phyloP scores from a whole-genome alignment of 2,888 invertebrate species.

The Raillietiella orientalis region DNA sequence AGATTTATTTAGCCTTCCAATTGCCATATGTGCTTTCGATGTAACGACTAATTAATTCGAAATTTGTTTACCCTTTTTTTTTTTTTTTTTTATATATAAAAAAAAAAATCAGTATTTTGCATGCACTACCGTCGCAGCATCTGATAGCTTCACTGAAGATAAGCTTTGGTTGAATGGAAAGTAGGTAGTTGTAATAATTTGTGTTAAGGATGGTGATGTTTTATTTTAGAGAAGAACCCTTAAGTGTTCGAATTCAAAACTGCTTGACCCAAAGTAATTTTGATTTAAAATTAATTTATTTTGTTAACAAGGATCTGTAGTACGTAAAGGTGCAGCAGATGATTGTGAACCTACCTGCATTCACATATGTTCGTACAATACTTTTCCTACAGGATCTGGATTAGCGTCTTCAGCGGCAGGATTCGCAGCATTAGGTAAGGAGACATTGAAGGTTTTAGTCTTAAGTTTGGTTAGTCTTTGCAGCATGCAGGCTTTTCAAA shows the following conservation, averaged over 20 bases:
- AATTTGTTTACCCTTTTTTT: too few relatives aligned
- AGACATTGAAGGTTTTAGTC: neutral
- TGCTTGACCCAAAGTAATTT: constrained; percentile 34
- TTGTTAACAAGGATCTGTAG: constrained; percentile 1
- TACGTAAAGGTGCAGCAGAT: constrained; percentile 5
- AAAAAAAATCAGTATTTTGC: too few relatives aligned
- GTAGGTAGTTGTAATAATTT: constrained; percentile 11
- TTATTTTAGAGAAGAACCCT: constrained; percentile 25
- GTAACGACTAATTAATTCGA: too few relatives aligned
- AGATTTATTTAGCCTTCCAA: neutral
- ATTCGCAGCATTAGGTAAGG: constrained; percentile 50
- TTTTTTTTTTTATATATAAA: too few relatives aligned
- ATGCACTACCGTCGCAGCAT: constrained; percentile 51
- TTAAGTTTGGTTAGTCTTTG: constrained; percentile 9
- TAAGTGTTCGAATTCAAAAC: constrained; percentile 35
- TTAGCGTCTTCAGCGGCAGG: constrained; percentile 95
- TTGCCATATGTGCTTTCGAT: too few relatives aligned
- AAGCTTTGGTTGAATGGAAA: constrained; percentile 63
- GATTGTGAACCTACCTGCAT: constrained; percentile 25
- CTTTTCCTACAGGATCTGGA: constrained; percentile 95
- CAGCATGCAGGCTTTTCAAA: constrained; percentile 35
- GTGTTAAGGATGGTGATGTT: constrained; percentile 1
- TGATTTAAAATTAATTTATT: constrained; percentile 2
- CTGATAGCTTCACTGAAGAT: constrained; percentile 33
- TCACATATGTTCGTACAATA: constrained; percentile 61